A percentile compares a stretch with the other conserved stretches of the same genome.
phyloP scores from a whole-genome alignment of 2,113 vertebrate genomes.

The Montifringilla adamsi region DNA sequence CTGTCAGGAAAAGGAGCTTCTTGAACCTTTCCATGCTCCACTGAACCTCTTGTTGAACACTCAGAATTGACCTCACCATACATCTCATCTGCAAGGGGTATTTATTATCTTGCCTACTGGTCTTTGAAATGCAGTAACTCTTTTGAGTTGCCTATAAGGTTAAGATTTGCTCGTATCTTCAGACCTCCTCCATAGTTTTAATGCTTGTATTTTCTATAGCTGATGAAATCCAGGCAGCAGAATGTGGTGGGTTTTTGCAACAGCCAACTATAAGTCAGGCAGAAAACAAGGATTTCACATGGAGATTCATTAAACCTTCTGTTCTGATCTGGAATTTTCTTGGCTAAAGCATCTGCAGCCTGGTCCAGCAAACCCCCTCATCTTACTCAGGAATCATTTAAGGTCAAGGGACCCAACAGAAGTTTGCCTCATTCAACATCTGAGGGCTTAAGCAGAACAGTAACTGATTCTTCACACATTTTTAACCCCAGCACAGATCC shows the following conservation, averaged over 20 bases:
- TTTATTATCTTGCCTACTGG: background rate
- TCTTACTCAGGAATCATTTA: conserved; percentile 44
- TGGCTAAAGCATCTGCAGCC: background rate
- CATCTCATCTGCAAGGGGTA: background rate
- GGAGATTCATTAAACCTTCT: conserved; percentile 33
- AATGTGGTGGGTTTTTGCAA: background rate
- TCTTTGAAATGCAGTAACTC: background rate
- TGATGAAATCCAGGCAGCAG: background rate
- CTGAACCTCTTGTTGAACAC: background rate
- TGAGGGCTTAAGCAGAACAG: background rate
- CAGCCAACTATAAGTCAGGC: background rate
- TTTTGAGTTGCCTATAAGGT: background rate
- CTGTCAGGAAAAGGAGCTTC: background rate
- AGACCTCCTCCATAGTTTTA: background rate
- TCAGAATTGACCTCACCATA: background rate
- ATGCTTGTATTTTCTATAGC: background rate
- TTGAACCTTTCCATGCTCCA: background rate
- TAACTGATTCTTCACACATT: conserved; percentile 51
- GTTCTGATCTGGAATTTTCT: conserved; percentile 44
- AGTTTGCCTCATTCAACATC: conserved; percentile 20
- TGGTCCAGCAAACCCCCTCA: conserved; percentile 32
- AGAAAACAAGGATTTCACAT: conserved; percentile 30
- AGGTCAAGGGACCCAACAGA: conserved; percentile 5
- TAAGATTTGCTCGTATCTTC: background rate
- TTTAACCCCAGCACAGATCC: background rate